These are phyloP conservation scores for Sycon ciliatum DNA, from an alignment of 37 sponge, comb jelly and placozoan species.

Conservation along the genomic window DNA sequence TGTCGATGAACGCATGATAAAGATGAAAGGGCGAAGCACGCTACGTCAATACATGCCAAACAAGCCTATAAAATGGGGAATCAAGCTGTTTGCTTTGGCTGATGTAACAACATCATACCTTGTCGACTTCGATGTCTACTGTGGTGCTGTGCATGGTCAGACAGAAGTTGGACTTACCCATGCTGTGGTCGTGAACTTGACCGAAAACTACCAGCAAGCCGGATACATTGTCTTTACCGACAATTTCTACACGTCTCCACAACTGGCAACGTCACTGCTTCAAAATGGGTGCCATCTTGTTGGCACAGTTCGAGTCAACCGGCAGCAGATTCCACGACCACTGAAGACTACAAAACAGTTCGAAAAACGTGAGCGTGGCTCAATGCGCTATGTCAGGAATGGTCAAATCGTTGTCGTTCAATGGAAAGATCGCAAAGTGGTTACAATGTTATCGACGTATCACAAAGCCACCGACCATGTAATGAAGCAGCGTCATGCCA, in stretches of 20 bases:
- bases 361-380: too few species aligned
- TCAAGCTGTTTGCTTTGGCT: not conserved
- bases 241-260: too few species aligned
- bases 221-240: not conserved
- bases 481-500: too few species aligned
- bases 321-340: not conserved
- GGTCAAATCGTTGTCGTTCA: too few species aligned
- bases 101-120: not conserved
- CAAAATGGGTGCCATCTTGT: not conserved
- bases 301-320: conserved; percentile 1
- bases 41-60: not conserved
- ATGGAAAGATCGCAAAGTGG: too few species aligned
- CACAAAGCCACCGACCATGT: too few species aligned
- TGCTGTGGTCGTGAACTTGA: not conserved
- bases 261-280: not conserved
- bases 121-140: not conserved
- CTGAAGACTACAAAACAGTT: not conserved
- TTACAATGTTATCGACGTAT: too few species aligned
- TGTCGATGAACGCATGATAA: not conserved
- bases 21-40: not conserved
- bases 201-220: not conserved
- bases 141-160: not conserved
- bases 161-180: not conserved
- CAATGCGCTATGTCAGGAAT: too few species aligned
- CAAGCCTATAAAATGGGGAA: not conserved